These are phyloP conservation scores for Taeniopygia guttata DNA, from an alignment of 2,797 vertebrate species.

Conservation along the genomic window DNA sequence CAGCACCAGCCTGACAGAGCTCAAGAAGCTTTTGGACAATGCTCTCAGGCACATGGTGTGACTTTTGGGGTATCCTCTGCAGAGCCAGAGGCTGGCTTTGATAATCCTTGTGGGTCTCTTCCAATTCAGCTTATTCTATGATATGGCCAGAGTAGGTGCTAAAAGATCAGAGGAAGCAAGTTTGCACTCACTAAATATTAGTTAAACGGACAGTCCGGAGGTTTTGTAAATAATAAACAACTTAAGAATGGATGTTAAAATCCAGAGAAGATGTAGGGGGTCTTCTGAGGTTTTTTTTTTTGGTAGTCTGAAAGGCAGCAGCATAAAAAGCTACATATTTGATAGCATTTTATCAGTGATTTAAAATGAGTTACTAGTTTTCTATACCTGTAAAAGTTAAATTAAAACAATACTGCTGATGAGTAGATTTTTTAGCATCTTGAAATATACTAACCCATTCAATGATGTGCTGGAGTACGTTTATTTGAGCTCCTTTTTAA, in stretches of 20 bases:
- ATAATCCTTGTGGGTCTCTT: background rate
- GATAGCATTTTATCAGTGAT: background rate
- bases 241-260: background rate
- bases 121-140: background rate
- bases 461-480: background rate
- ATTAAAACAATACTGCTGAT: background rate
- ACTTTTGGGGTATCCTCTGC: background rate
- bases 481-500: background rate
- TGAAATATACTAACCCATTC: background rate
- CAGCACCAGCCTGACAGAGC: background rate
- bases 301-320: background rate
- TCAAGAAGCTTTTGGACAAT: fast-evolving
- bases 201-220: background rate
- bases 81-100: fast-evolving
- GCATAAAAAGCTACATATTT: background rate
- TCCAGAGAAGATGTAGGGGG: background rate
- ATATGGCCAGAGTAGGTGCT: background rate
- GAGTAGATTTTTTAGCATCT: background rate
- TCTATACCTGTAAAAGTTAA: background rate
- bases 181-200: background rate
- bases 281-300: background rate
- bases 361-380: background rate
- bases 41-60: background rate
- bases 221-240: background rate
- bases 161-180: background rate